phyloP scores from a whole-genome alignment of 2,888 invertebrate species.

The Tenthredo mesomela region DNA sequence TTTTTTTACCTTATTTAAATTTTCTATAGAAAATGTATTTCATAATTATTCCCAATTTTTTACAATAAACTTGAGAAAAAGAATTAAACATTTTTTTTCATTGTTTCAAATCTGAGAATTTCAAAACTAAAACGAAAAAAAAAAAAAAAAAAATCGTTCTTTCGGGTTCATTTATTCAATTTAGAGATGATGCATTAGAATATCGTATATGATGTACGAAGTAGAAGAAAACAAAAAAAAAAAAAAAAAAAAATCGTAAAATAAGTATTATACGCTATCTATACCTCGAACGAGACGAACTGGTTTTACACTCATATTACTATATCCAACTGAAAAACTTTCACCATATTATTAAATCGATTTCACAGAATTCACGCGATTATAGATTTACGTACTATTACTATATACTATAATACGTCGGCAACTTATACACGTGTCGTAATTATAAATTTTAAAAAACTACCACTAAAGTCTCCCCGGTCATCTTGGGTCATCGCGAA shows the following conservation, averaged over 20 bases:
- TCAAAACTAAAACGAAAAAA: no score
- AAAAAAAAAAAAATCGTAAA: background rate
- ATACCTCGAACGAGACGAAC: background rate
- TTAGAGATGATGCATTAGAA: no score
- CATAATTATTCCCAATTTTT: background rate
- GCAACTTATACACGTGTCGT: conserved; percentile 6
- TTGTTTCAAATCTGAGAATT: no score
- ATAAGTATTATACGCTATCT: background rate
- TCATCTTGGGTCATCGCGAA: conserved; percentile 7
- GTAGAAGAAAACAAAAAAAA: no score
- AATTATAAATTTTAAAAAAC: background rate
- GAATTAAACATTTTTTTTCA: no score
- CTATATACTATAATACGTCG: no score
- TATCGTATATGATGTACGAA: background rate
- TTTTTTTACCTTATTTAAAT: background rate
- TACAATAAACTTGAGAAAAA: background rate
- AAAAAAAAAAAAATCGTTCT: no score
- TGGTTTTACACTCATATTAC: background rate
- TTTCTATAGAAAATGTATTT: background rate
- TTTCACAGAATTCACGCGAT: background rate
- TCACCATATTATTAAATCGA: background rate
- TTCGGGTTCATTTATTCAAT: no score
- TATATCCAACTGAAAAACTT: background rate
- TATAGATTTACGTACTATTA: background rate
- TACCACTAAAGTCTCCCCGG: background rate